Base-by-base conservation (phyloP, 1,140 invertebrate species). In the Habropoda laboriosa region DNA sequence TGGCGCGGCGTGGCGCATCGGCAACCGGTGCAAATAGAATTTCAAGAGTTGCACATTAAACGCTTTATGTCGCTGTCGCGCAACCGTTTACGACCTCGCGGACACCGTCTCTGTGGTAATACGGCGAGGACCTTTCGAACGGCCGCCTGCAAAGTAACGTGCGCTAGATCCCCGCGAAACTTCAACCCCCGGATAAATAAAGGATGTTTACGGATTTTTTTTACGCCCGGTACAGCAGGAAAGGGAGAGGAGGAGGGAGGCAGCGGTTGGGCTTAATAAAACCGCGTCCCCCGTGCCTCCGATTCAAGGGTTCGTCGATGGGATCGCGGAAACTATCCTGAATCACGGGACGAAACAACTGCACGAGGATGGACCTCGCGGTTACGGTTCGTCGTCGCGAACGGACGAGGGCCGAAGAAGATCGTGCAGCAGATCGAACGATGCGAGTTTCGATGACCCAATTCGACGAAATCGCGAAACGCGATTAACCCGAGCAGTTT, bases 1-100 rank as follows among this genome's bases (percentile, higher is more conserved):
- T n/a, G n/a, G n/a, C n/a, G 72, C 81, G 68, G 70, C 51, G 75
- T 24, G 13, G 47, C 47, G 18, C 58, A 61, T 61, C 72, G 63
- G 66, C 66, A 66, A 45, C 57, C 74, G 79, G 80, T 85, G 83
- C 84, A 86, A 86, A 86, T 85, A 86, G 84, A 86, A 86, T 85
- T 86, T 86, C 84, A 86, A 86, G 83, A 86, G 84, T 85, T 71
- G 80, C 84, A 71, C 83, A 76, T 86, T 86, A 86, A 86, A 86
- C 84, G 75, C 80, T 86, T 86, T 85, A 86, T 86, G 79, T 81
- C 83, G 84, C 66, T 57, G 75, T 38, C 71, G 80, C 75, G 75
- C 84, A 86, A 86, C 84, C 80, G 85, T 86, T 86, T 86, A 86
- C 83, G 84, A 86, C 80, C 84, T 86, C 84, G 79, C 47, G 83